Percentiles rank a stretch among this genome's conserved stretches.
Conservation (phyloP, 2,888 invertebrate genomes). For the Sphecodes monilicornis region DNA sequence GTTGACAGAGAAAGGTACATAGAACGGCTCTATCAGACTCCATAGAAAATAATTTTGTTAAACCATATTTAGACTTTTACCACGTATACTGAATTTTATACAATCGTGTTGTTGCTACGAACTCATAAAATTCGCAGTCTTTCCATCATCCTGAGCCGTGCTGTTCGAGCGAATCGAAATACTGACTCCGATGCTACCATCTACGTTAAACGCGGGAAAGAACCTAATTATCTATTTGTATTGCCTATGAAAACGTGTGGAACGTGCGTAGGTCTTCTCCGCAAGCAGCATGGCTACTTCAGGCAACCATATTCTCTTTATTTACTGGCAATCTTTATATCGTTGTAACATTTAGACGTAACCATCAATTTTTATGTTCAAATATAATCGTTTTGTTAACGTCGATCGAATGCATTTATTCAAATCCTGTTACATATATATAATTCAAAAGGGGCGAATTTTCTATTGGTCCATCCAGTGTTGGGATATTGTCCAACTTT, state of each 20-base stretch:
- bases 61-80: neutral
- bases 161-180: neutral
- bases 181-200: neutral
- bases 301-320: slow-evolving; percentile 20
- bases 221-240: neutral
- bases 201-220: neutral
- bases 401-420: slow-evolving; percentile 41
- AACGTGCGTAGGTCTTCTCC: neutral
- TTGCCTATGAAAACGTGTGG: neutral
- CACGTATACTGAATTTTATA: slow-evolving; percentile 1
- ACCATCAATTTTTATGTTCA: slow-evolving; percentile 27
- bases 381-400: slow-evolving; percentile 46
- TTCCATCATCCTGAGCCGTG: neutral
- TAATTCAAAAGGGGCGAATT: neutral
- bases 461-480: neutral
- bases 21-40: neutral
- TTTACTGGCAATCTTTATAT: slow-evolving; percentile 16
- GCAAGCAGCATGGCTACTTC: neutral
- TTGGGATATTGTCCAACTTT: no score
- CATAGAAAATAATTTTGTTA: slow-evolving; percentile 1
- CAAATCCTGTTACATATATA: neutral
- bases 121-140: neutral
- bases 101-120: neutral
- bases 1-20: neutral
- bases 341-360: slow-evolving; percentile 17